phyloP scores from a whole-genome alignment of 2,113 vertebrate genomes.

The Gymnocephalus cernua region DNA sequence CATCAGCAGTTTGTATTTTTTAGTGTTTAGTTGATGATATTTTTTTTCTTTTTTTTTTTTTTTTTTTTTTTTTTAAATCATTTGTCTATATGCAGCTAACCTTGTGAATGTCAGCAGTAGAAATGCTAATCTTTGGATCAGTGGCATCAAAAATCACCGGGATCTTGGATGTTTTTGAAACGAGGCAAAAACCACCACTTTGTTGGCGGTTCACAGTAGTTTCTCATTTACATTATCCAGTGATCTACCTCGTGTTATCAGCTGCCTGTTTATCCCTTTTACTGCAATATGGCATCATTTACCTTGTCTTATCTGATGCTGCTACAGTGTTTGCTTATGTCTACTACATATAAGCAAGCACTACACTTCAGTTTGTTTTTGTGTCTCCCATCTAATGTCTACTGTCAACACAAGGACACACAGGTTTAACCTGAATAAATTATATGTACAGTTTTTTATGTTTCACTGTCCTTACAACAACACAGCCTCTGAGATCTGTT shows the following conservation, averaged over 20 bases:
- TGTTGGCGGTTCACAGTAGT: not conserved
- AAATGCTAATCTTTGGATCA: conserved; percentile 3
- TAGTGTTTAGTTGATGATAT: not conserved
- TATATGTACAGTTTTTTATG: not conserved
- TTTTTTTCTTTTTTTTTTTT: no score
- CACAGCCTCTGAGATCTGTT: not conserved
- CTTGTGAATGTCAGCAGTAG: not conserved
- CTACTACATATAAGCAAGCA: conserved; percentile 32
- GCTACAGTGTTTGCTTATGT: conserved; percentile 22
- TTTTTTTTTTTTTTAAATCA: no score
- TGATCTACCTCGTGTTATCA: not conserved
- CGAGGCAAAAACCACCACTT: no score
- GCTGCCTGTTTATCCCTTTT: not conserved
- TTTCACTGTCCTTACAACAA: not conserved
- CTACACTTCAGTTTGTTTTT: not conserved
- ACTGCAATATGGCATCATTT: conserved; percentile 28
- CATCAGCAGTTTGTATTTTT: not conserved
- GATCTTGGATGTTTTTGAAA: not conserved
- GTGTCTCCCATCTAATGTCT: not conserved
- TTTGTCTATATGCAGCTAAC: not conserved
- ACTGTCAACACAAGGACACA: not conserved
- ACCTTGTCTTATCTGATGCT: conserved; percentile 38
- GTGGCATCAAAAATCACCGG: not conserved
- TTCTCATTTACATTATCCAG: not conserved
- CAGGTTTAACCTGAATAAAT: not conserved